A percentile compares a stretch with the other conserved stretches of the same genome.
Evolutionary conservation across 2,797 vertebrate genomes (phyloP).

Genomic region (Zenarchopterus dispar): DNA sequence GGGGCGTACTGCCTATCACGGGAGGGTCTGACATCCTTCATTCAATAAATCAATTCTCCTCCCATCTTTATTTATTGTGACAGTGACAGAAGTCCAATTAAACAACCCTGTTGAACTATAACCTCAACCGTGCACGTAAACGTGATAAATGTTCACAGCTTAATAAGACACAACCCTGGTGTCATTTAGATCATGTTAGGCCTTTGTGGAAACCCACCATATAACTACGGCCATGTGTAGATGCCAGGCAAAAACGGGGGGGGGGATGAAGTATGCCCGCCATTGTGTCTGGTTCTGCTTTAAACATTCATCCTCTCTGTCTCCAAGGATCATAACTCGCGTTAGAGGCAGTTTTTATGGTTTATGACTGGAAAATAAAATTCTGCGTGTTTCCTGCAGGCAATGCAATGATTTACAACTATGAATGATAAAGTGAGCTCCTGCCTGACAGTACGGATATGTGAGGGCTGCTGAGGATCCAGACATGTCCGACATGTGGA

Average conservation of each 20-base stretch:
- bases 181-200: conserved; percentile 63
- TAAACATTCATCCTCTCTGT: conserved; percentile 70
- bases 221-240: conserved; percentile 31
- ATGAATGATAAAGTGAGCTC: conserved; percentile 79
- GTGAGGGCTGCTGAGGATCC: conserved; percentile 69
- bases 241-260: conserved; percentile 49
- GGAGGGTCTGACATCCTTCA: no score
- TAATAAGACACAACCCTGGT: conserved; percentile 61
- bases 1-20: no score
- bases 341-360: conserved; percentile 82
- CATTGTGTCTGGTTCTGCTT: conserved; percentile 78
- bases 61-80: no score
- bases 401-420: conserved; percentile 79
- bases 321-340: conserved; percentile 80
- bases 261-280: conserved; percentile 71
- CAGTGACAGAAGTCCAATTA: conserved; percentile 13
- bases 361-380: conserved; percentile 86
- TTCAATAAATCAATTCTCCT: no score
- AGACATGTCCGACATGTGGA: conserved; percentile 74
- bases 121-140: background rate
- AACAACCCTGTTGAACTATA: background rate
- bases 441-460: conserved; percentile 73
- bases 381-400: conserved; percentile 78
- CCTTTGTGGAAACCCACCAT: conserved; percentile 53
- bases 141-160: conserved; percentile 22